Conservation (phyloP, 2,888 invertebrate species). For the Thecophora atra region DNA sequence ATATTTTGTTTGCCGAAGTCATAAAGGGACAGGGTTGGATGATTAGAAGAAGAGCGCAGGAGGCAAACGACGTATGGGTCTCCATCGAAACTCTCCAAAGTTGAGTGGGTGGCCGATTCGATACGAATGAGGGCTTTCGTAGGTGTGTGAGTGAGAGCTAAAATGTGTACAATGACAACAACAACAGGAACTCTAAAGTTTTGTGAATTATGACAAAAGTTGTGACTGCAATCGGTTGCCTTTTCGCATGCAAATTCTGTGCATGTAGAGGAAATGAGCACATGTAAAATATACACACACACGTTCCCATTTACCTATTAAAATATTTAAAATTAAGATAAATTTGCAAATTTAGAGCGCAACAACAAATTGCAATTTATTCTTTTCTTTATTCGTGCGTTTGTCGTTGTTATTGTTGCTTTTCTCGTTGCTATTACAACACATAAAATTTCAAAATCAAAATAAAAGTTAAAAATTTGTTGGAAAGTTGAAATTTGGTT, state of each 20-base stretch:
- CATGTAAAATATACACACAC: not conserved
- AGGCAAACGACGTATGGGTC: not conserved
- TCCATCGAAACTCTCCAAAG: not conserved
- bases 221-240: conserved; percentile 26
- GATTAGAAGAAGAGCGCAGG: not conserved
- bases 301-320: not conserved
- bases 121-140: too few relatives aligned
- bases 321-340: conserved; percentile 23
- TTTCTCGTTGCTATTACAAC: too few relatives aligned
- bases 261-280: conserved; percentile 7
- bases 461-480: not conserved
- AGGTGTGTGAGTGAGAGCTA: conserved; percentile 1
- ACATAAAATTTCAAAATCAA: not conserved
- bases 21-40: not conserved
- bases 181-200: conserved; percentile 7
- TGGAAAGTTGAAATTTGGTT: conserved; percentile 10
- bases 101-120: not conserved
- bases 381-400: not conserved
- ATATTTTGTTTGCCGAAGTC: conserved; percentile 22
- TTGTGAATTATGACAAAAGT: conserved; percentile 33
- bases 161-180: not conserved
- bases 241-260: conserved; percentile 18
- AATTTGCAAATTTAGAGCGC: not conserved
- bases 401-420: too few relatives aligned
- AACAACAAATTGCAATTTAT: conserved; percentile 13